Evolutionary conservation across 2,888 invertebrate genomes (phyloP).

Genomic region (Brachypalpus laphriformis): DNA sequence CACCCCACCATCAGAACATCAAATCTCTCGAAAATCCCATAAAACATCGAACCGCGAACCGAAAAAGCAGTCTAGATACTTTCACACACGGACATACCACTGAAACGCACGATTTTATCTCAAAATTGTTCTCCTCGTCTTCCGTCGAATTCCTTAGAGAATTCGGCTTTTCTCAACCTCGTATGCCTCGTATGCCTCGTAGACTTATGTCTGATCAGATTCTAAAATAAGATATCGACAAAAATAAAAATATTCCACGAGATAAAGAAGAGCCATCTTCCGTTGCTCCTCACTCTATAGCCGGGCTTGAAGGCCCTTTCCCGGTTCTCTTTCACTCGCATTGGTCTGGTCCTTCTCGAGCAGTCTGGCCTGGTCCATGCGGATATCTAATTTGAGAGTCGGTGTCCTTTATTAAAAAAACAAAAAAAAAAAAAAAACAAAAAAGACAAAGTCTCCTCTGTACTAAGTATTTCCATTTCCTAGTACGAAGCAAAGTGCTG

Average conservation of each 20-base stretch:
- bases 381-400: slow-evolving; percentile 71
- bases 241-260: slow-evolving; percentile 61
- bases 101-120: slow-evolving; percentile 38
- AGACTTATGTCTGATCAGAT: slow-evolving; percentile 71
- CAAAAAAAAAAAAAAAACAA: slow-evolving; percentile 3
- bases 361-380: slow-evolving; percentile 62
- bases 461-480: slow-evolving; percentile 36
- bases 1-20: not conserved
- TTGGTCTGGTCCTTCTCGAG: slow-evolving; percentile 23
- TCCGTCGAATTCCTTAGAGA: slow-evolving; percentile 54
- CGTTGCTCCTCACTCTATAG: not conserved
- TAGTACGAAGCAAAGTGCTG: slow-evolving; percentile 27
- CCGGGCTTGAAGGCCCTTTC: not conserved
- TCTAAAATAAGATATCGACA: slow-evolving; percentile 71
- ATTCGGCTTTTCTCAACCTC: slow-evolving; percentile 39
- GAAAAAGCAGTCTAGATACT: slow-evolving; percentile 15
- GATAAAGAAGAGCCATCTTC: slow-evolving; percentile 46
- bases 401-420: slow-evolving; percentile 58
- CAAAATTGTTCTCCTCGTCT: slow-evolving; percentile 47
- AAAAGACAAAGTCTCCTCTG: slow-evolving; percentile 34
- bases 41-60: slow-evolving; percentile 41
- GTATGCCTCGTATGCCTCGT: slow-evolving; percentile 6
- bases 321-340: slow-evolving; percentile 21
- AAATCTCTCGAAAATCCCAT: slow-evolving; percentile 48
- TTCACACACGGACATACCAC: slow-evolving; percentile 9